Conservation (phyloP, 37 sponge, comb jelly and placozoan genomes). For the Haliclona indistincta region DNA sequence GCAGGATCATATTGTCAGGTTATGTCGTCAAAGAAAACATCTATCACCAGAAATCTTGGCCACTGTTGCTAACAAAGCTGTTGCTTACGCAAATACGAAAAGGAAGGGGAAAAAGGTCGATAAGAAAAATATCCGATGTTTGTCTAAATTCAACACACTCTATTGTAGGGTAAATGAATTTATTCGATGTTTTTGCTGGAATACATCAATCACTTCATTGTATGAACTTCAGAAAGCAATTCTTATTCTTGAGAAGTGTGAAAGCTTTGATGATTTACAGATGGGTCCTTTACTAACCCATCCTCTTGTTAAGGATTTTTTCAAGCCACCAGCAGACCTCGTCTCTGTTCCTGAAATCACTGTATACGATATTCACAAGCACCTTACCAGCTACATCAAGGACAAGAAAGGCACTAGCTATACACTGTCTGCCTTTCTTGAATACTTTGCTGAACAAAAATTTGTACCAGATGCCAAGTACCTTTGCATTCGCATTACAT, state of each 20-base stretch:
- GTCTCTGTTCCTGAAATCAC: slow-evolving; percentile 43
- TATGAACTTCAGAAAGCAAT: slow-evolving; percentile 44
- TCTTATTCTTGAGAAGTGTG: slow-evolving; percentile 9
- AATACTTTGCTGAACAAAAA: slow-evolving; percentile 17
- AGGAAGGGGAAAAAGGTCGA: too few species aligned
- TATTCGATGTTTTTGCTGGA: slow-evolving; percentile 40
- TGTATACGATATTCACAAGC: slow-evolving; percentile 13
- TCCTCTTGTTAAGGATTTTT: slow-evolving; percentile 32
- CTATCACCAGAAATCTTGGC: too few species aligned
- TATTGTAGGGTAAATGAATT: slow-evolving; percentile 41
- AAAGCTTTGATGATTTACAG: slow-evolving; percentile 41
- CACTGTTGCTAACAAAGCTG: too few species aligned
- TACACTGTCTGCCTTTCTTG: slow-evolving; percentile 47
- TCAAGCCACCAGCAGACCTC: slow-evolving; percentile 46
- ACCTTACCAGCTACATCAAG: slow-evolving; percentile 5
- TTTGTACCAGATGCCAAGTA: slow-evolving; percentile 10
- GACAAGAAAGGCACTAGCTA: slow-evolving; percentile 10
- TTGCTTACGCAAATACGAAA: too few species aligned
- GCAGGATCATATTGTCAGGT: too few species aligned
- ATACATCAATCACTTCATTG: slow-evolving; percentile 39
- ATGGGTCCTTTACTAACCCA: slow-evolving; percentile 61
- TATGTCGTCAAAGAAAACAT: too few species aligned
- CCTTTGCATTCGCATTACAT: slow-evolving; percentile 53
- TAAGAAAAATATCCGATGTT: too few species aligned
- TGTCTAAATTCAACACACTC: too few species aligned